Percentiles rank a stretch among this genome's conserved stretches.
phyloP scores from a whole-genome alignment of 2,888 invertebrate genomes.

The Dolichomitus sp. region DNA sequence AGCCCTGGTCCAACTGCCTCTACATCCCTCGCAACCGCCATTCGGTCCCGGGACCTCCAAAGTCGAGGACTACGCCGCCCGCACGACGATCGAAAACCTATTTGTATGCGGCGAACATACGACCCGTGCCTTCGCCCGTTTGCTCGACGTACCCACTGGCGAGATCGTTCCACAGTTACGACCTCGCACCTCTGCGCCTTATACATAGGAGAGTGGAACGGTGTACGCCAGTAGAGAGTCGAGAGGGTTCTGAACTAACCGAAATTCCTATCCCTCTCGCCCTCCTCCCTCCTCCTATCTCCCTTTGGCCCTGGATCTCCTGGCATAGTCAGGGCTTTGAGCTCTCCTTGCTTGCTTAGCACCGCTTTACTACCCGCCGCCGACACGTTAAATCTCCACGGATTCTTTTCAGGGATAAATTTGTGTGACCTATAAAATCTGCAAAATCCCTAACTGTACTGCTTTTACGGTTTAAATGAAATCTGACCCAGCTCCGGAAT shows the following conservation, averaged over 20 bases:
- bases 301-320: background rate
- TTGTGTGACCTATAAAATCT: slow-evolving; percentile 3
- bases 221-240: slow-evolving; percentile 36
- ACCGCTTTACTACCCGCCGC: slow-evolving; percentile 16
- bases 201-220: slow-evolving; percentile 19
- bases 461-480: background rate
- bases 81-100: slow-evolving; percentile 68
- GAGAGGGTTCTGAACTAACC: slow-evolving; percentile 28
- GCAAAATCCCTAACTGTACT: slow-evolving; percentile 2
- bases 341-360: slow-evolving; percentile 19
- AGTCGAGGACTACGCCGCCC: slow-evolving; percentile 16
- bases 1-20: slow-evolving; percentile 40
- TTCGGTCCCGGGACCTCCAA: slow-evolving; percentile 34
- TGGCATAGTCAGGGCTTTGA: background rate
- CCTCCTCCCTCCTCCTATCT: background rate
- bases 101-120: slow-evolving; percentile 75
- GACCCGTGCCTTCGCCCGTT: slow-evolving; percentile 42
- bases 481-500: background rate
- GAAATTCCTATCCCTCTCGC: slow-evolving; percentile 34
- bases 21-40: slow-evolving; percentile 48
- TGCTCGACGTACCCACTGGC: slow-evolving; percentile 69
- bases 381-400: slow-evolving; percentile 7
- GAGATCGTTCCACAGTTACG: slow-evolving; percentile 69
- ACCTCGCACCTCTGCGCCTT: slow-evolving; percentile 47
- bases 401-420: slow-evolving; percentile 37